Evolutionary conservation across 2,888 invertebrate species (phyloP).

Genomic region (Leucophenga montana): DNA sequence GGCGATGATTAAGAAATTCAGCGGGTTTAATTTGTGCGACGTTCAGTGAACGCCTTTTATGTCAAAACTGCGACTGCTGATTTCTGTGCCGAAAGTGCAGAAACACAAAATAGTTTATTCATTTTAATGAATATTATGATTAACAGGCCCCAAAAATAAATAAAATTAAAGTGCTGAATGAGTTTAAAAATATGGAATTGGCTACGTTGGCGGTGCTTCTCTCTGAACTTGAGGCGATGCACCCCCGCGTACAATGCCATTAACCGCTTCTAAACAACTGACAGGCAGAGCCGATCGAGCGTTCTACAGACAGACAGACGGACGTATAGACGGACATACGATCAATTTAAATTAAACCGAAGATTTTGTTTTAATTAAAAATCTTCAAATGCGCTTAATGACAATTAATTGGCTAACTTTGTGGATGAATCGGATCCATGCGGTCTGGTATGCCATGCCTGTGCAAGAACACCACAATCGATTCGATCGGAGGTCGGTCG

Average conservation of each 20-base stretch:
- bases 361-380: conserved; percentile 67
- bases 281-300: neutral
- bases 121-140: conserved; percentile 46
- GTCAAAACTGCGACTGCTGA: conserved; percentile 63
- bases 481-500: no score
- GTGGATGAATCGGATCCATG: conserved; percentile 11
- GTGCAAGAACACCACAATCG: neutral
- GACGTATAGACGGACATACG: conserved; percentile 35
- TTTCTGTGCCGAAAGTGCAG: conserved; percentile 42
- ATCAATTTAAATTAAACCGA: conserved; percentile 66
- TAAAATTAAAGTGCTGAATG: neutral
- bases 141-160: conserved; percentile 31
- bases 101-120: conserved; percentile 58
- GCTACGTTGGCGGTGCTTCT: neutral
- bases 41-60: conserved; percentile 55
- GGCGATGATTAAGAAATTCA: neutral
- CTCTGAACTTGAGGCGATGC: conserved; percentile 16
- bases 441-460: conserved; percentile 12
- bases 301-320: no score
- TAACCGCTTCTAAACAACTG: neutral
- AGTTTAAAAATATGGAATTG: neutral
- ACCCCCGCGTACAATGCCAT: conserved; percentile 27
- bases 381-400: conserved; percentile 67
- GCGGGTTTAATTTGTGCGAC: neutral
- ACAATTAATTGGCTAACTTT: conserved; percentile 63